These are phyloP conservation scores for Hydractinia echinata DNA, from an alignment of 30 jellyfish, hydroid and myxozoan genomes.

Conservation along the genomic window DNA sequence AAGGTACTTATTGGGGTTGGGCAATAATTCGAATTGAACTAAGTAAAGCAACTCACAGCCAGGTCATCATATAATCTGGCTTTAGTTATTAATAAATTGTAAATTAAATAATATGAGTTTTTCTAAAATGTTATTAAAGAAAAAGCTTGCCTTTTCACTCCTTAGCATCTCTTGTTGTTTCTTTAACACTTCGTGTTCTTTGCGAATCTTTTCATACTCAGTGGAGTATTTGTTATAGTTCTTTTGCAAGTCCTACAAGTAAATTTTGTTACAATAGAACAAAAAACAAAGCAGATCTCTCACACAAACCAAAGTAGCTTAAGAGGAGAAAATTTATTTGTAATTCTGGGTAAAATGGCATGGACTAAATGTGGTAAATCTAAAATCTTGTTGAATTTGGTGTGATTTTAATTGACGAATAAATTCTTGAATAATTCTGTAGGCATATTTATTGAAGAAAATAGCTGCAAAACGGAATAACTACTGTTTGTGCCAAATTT, in stretches of 20 bases:
- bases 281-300: background rate
- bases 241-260: conserved; percentile 41
- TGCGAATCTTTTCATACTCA: conserved; percentile 21
- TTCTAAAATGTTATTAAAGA: background rate
- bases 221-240: conserved; percentile 27
- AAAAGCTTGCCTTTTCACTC: conserved; percentile 36
- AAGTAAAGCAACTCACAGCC: too few species aligned
- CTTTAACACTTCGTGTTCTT: conserved; percentile 39
- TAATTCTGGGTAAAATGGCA: too few species aligned
- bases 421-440: too few species aligned
- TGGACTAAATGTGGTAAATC: too few species aligned
- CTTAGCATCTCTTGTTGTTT: conserved; percentile 39
- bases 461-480: too few species aligned
- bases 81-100: background rate
- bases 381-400: too few species aligned
- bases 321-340: background rate
- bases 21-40: too few species aligned
- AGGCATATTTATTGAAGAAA: too few species aligned
- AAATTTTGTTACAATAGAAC: background rate
- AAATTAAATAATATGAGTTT: background rate
- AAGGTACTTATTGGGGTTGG: background rate
- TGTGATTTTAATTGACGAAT: too few species aligned
- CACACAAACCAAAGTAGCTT: background rate
- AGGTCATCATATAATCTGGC: too few species aligned
- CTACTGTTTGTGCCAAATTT: too few species aligned